Conservation (phyloP, 2,797 vertebrate species). For the Megaceryle alcyon region DNA sequence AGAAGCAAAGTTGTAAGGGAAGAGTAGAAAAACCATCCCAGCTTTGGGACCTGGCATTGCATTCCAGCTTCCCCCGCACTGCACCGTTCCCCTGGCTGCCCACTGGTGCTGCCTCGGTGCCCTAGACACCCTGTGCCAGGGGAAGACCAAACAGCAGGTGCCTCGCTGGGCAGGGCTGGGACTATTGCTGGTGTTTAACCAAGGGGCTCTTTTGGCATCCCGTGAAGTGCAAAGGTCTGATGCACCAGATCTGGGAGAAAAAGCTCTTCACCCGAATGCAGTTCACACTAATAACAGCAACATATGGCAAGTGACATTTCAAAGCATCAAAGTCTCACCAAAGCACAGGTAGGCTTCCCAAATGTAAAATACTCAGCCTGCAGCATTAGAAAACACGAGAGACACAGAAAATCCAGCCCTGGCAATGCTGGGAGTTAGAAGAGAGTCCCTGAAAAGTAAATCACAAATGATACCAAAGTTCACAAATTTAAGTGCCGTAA, state of each 20-base stretch:
- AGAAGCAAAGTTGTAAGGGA: neutral
- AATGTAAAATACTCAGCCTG: neutral
- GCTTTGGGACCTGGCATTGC: neutral
- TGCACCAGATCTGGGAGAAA: neutral
- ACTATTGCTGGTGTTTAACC: neutral
- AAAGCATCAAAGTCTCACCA: neutral
- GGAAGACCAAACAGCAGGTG: neutral
- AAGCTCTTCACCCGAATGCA: neutral
- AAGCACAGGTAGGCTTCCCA: neutral
- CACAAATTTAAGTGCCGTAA: neutral
- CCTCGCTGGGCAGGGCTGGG: neutral
- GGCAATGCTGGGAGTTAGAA: neutral
- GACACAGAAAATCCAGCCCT: neutral
- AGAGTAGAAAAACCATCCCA: neutral
- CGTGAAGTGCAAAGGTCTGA: neutral
- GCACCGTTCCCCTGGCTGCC: neutral
- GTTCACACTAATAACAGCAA: neutral
- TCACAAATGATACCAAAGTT: neutral
- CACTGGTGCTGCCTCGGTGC: neutral
- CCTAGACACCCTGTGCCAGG: neutral
- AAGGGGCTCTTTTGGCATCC: neutral
- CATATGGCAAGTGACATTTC: constrained; percentile 46
- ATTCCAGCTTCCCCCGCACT: neutral
- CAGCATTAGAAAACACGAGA: neutral
- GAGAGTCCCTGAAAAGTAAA: neutral